Evolutionary conservation across 2,113 vertebrate species (phyloP).

Genomic region (Vanacampus margaritifer): DNA sequence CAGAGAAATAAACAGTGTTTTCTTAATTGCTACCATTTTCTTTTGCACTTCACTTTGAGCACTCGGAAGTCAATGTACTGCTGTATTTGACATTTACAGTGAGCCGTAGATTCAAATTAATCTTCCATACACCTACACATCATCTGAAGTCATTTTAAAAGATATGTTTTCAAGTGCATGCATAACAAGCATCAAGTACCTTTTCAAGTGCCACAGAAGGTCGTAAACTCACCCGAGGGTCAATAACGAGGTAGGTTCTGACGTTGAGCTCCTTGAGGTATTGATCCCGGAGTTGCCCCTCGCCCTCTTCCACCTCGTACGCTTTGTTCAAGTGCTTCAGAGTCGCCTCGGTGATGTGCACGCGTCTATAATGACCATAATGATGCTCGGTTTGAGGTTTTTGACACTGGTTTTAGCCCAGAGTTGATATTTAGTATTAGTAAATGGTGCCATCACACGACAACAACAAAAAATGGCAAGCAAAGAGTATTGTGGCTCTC

Average conservation of each 20-base stretch:
- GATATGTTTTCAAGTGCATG: background rate
- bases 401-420: too few relatives aligned
- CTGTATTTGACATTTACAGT: background rate
- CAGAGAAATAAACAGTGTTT: background rate
- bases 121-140: background rate
- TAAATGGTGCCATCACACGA: background rate
- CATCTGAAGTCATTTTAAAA: background rate
- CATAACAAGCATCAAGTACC: background rate
- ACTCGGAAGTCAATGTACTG: background rate
- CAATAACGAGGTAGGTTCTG: constrained; percentile 88
- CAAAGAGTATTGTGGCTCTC: too few relatives aligned
- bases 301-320: constrained; percentile 93
- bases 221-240: constrained; percentile 80
- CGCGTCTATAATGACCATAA: constrained; percentile 73
- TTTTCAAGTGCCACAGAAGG: background rate
- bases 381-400: background rate
- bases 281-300: constrained; percentile 84
- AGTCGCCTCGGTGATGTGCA: constrained; percentile 96
- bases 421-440: background rate
- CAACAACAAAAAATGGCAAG: background rate
- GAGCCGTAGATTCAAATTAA: background rate
- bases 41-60: background rate
- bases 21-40: background rate
- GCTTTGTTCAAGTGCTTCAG: constrained; percentile 91
- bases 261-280: constrained; percentile 91